Base-by-base conservation (phyloP, 2,113 vertebrate genomes). In the Bothrops jararaca region DNA sequence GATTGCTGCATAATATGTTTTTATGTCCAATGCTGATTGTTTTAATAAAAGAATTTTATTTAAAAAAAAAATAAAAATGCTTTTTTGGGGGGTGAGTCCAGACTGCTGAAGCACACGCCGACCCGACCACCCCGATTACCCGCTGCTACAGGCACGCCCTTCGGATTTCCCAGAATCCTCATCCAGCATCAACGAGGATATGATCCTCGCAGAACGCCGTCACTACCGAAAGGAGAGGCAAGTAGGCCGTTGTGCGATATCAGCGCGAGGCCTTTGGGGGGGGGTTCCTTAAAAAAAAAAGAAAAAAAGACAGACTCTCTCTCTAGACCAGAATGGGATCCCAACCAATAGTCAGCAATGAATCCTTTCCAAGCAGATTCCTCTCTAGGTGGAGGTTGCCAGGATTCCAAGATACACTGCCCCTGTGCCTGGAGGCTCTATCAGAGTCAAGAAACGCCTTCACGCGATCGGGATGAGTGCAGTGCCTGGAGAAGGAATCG, bases 151-250 rank as follows among this genome's bases (percentile, higher is more conserved):
- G 97, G 99, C n/a, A 99, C 0, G 99, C 99, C 39, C 98, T 99
- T 90, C 98, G 99, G 88, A 99, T 99, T 97, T 99, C 99, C 2
- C 99, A 99, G 97, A 99, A 99, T 97, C 96, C 98, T 99, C 22
- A n/a, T 99, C 99, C 96, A 99, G 98, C 97, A 99, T 99, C 98
- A 99, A 99, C 24, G 99, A 99, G 97, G 99, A 99, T 96, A 99
- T 99, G 99, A 99, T 91, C 99, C 99, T 4, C 98, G 99, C 91
- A 98, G 99, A 95, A 99, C 99, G 98, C 99, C 0, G 99, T 99
- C 96, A 99, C 99, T 39, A 99, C 99, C 99, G 87, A 99, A 99
- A 94, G 99, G 99, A 96, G 99, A 99, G 98, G 99, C 99, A 94
- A 97, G 98, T 92, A 1, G 18, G 45, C 0, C 5, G 2, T 23